Conservation (phyloP, 2,113 vertebrate genomes). For the Antechinus flavipes region DNA sequence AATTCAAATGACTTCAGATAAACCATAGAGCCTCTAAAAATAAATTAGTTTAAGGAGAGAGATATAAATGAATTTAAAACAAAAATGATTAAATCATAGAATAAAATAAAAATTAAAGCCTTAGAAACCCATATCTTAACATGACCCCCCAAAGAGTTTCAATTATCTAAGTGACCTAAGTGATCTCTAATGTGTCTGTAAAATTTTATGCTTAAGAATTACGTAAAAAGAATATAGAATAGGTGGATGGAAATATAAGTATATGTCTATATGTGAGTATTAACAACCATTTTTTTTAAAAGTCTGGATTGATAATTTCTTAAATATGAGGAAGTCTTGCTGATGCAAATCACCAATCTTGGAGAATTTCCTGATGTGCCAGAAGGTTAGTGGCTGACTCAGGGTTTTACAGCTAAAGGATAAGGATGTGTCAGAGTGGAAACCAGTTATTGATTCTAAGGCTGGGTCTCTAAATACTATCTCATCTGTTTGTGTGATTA, state of each 20-base stretch:
- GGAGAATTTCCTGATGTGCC: neutral
- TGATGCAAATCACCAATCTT: neutral
- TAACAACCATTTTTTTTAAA: neutral
- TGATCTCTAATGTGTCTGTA: neutral
- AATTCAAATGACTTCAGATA: neutral
- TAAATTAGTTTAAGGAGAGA: neutral
- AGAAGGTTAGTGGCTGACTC: neutral
- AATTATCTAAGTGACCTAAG: neutral
- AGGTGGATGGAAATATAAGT: neutral
- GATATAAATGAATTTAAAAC: neutral
- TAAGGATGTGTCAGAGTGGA: neutral
- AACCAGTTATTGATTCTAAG: neutral
- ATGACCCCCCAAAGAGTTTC: constrained; percentile 1
- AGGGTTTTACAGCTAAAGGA: neutral
- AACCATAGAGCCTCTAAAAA: neutral
- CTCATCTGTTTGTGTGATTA: neutral
- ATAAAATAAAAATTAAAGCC: neutral
- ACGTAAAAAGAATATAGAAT: neutral
- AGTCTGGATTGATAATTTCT: neutral
- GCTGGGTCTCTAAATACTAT: neutral
- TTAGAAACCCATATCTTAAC: neutral
- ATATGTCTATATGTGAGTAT: neutral
- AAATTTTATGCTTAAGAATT: neutral
- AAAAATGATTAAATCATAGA: neutral
- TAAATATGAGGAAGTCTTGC: neutral